Base-by-base conservation (phyloP, 92 coral and sea anemone species). In the Desmophyllum pertusum region DNA sequence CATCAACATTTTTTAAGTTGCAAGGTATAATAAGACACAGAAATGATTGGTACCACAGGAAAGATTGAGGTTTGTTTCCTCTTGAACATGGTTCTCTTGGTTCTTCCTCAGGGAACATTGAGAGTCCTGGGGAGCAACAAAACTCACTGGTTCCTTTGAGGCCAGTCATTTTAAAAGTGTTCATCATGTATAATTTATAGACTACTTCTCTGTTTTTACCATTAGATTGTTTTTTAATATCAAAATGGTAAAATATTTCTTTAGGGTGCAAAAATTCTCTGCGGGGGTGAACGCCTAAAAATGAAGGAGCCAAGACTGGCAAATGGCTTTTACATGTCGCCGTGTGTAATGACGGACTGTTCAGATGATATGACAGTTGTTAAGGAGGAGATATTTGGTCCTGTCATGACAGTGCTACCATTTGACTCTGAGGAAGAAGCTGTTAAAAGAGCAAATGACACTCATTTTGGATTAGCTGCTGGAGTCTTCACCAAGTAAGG, bases 351-450 rank as follows among this genome's bases (percentile, higher is more conserved):
- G 95, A 66, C 95, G 4, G 98, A 96, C 83, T 96, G 99, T 51
- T 78, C 89, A 18, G 99, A 96, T 78, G 95, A 92, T 52, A 96
- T 96, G 99, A 91, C 91, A 31, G 97, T 93, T 27, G 97, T 96
- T 42, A 90, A 90, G 83, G 99, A 97, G 78, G 99, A 97, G 79
- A 92, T 97, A 87, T 97, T 97, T 83, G 99, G 99, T 35, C 99
- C 99, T 29, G 98, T 97, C 43, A 92, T 97, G 98, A 92, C 98
- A 7, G 96, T 97, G 50, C 83, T 97, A 18, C 86, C 92, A 31
- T 97, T 97, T 81, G 76, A 79, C 35, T 75, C 91, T 2, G 99
- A 97, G 71, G 95, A 94, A 3, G 99, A 97, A 74, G 99, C 91
- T 36, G 85, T 97, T 27, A 81, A 86, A 31, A 86, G 99, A 80